Conservation (phyloP, 1,140 invertebrate species). For the Drosophila nasuta region DNA sequence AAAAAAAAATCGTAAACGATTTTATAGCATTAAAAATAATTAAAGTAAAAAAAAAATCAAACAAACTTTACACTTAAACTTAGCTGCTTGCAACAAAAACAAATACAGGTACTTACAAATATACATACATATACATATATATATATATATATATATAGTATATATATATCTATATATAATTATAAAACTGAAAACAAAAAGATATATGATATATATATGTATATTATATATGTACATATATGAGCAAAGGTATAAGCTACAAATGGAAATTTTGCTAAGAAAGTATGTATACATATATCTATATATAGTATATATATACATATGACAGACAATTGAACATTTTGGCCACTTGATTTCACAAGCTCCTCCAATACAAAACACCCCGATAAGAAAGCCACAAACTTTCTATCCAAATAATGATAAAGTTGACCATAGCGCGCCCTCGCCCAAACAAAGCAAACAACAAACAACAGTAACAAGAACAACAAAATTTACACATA, state of each 20-base stretch:
- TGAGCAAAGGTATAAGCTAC: constrained; percentile 60
- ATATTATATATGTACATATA: constrained; percentile 55
- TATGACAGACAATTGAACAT: constrained; percentile 47
- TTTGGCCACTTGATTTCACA: constrained; percentile 61
- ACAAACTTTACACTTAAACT: constrained; percentile 79
- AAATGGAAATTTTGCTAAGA: constrained; percentile 64
- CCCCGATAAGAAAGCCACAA: constrained; percentile 16
- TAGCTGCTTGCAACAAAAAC: constrained; percentile 81
- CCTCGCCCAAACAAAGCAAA: constrained; percentile 55
- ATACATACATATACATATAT: constrained; percentile 67
- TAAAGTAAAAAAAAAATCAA: constrained; percentile 59
- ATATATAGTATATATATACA: constrained; percentile 49
- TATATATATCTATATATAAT: constrained; percentile 51
- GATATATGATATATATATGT: constrained; percentile 47
- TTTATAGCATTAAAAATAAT: constrained; percentile 66
- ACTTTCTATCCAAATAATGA: constrained; percentile 27
- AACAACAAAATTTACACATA: constrained; percentile 40
- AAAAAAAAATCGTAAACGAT: constrained; percentile 73
- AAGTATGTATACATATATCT: constrained; percentile 56
- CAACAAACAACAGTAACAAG: constrained; percentile 27
- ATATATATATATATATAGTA: constrained; percentile 53
- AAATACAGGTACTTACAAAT: constrained; percentile 82
- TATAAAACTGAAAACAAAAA: constrained; percentile 42
- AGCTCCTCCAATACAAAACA: constrained; percentile 47
- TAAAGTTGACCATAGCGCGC: constrained; percentile 65